phyloP scores from a whole-genome alignment of 2,113 vertebrate species.

The Polyodon spathula region DNA sequence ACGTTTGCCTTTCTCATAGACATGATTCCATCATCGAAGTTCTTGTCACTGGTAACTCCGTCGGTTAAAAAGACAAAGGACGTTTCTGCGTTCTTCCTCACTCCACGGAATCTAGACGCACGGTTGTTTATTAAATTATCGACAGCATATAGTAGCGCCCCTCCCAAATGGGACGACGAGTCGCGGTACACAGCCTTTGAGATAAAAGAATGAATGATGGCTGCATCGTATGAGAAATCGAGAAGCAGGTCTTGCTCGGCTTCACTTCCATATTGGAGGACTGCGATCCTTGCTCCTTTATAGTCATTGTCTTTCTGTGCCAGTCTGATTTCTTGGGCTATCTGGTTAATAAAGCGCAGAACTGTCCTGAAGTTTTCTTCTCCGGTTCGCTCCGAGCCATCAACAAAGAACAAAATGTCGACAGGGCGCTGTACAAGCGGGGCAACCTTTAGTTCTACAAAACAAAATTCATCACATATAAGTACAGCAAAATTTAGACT shows the following conservation, averaged over 20 bases:
- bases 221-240: conserved; percentile 19
- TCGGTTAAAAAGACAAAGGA: conserved; percentile 28
- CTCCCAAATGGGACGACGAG: conserved; percentile 22
- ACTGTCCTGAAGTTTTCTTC: conserved; percentile 16
- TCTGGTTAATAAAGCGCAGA: conserved; percentile 19
- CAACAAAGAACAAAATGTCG: conserved; percentile 30
- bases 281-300: conserved; percentile 22
- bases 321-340: conserved; percentile 21
- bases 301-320: conserved; percentile 16
- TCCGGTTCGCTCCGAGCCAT: conserved; percentile 26
- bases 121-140: conserved; percentile 17
- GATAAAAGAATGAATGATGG: conserved; percentile 12
- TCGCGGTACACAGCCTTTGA: conserved; percentile 23
- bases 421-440: conserved; percentile 23
- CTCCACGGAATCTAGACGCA: conserved; percentile 7
- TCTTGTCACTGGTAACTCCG: conserved; percentile 18
- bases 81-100: conserved; percentile 17
- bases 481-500: not conserved
- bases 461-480: not conserved
- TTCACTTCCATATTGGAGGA: conserved; percentile 23
- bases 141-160: conserved; percentile 20
- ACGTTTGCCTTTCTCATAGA: conserved; percentile 20
- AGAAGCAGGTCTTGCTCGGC: conserved; percentile 23
- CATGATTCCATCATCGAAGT: conserved; percentile 12
- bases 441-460: conserved; percentile 19